Conservation (phyloP, 2,113 vertebrate species). For the Rhea pennata region DNA sequence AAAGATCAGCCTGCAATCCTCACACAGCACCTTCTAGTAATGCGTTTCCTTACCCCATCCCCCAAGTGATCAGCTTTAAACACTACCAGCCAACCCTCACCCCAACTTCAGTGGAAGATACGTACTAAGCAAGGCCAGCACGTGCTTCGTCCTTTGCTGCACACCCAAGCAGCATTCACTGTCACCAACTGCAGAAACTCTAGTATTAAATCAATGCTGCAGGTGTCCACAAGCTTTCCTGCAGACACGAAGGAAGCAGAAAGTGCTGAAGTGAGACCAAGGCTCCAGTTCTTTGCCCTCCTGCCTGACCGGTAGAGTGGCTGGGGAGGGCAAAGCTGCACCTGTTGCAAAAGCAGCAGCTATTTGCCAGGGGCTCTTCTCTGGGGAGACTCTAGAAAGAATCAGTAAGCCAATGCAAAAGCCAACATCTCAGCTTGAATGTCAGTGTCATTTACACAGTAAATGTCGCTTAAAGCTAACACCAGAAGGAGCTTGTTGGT, state of each 20-base stretch:
- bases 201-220: accelerated
- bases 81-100: neutral
- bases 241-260: neutral
- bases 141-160: neutral
- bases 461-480: conserved; percentile 63
- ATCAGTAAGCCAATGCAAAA: neutral
- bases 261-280: neutral
- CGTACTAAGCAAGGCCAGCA: neutral
- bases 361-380: neutral
- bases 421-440: conserved; percentile 56
- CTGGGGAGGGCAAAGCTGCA: neutral
- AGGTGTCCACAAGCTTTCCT: neutral
- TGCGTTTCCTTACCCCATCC: neutral
- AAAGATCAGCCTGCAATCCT: neutral
- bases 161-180: accelerated
- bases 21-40: neutral
- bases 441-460: conserved; percentile 68
- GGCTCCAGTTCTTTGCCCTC: neutral
- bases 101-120: neutral
- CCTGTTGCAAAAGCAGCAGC: neutral
- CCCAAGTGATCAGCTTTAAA: neutral
- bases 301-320: neutral
- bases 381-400: neutral
- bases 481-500: conserved; percentile 56
- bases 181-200: accelerated